Conservation (phyloP, 2,113 vertebrate genomes). For the Cyprinodon tularosa region DNA sequence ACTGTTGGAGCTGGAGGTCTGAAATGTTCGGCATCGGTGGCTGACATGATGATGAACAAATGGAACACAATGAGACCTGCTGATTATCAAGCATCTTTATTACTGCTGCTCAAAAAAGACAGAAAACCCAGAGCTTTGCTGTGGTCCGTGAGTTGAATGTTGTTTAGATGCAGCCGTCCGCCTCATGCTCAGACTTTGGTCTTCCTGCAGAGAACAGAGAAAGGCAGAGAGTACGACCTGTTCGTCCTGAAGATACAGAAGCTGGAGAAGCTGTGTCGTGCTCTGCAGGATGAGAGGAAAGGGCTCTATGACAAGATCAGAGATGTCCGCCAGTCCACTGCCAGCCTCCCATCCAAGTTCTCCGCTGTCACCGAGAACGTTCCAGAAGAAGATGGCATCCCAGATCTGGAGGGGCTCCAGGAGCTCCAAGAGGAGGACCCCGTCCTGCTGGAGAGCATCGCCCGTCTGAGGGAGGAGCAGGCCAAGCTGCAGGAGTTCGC, state of each 20-base stretch:
- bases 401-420: slow-evolving; percentile 29
- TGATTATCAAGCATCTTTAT: too few species aligned
- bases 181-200: not conserved
- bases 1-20: too few species aligned
- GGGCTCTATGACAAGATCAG: slow-evolving; percentile 91
- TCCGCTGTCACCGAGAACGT: not conserved
- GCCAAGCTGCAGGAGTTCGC: slow-evolving; percentile 82
- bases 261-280: slow-evolving; percentile 91
- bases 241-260: slow-evolving; percentile 92
- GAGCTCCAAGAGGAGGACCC: slow-evolving; percentile 62
- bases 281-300: slow-evolving; percentile 91
- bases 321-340: slow-evolving; percentile 75
- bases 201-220: slow-evolving; percentile 68
- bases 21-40: too few species aligned
- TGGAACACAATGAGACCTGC: too few species aligned
- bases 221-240: slow-evolving; percentile 88
- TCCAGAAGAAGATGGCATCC: slow-evolving; percentile 33
- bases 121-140: too few species aligned
- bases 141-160: too few species aligned
- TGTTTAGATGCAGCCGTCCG: too few species aligned
- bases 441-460: slow-evolving; percentile 69
- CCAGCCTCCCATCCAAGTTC: slow-evolving; percentile 7
- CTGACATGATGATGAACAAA: too few species aligned
- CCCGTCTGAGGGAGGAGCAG: slow-evolving; percentile 67
- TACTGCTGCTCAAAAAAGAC: too few species aligned